Evolutionary conservation across 2,888 invertebrate genomes (phyloP), one percentile per base, ranked within the genome.

Genomic region (Conchocele bisecta): DNA sequence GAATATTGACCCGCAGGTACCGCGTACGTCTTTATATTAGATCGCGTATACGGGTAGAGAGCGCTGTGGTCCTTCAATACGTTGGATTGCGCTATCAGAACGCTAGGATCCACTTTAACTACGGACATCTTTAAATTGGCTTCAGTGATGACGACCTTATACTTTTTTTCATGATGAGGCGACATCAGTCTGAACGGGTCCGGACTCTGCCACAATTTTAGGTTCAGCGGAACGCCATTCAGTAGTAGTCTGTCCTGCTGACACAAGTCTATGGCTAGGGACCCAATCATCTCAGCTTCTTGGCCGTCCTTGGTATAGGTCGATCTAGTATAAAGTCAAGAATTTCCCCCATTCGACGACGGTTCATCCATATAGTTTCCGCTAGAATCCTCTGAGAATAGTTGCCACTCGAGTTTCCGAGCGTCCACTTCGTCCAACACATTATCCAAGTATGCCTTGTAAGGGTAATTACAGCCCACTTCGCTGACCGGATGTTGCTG

Each of bases 241-340:
- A 59, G 5, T n/a, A 71, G n/a, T 22, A 71, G 26, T 48, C 59
- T 65, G 46, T 65, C 54, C 29, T 71, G 71, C 50, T 71, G 71
- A 54, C 64, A 71, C 0, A 65, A 35, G 33, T 71, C 71, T 0
- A 60, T 56, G 46, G 54, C 41, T 11, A 65, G 33, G n/a, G 26
- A 37, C 13, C 71, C 61, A 7, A 50, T 33, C 20, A 71, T 33
- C 48, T 71, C 66, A 11, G 61, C 1, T 20, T 41, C n/a, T 61
- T 50, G 42, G 28, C 60, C 59, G 20, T 24, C 15, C 1, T 4
- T 26, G n/a, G 71, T 65, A 24, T 24, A 29, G 35, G n/a, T 41
- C 15, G 51, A 13, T 58, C 70, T 35, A 2, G 13, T 1, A 29
- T n/a, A 64, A 28, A 70, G 37, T 15, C 70, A 41, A 5, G 0